phyloP scores from a whole-genome alignment of 2,797 vertebrate species.

The Sparidentex hasta region DNA sequence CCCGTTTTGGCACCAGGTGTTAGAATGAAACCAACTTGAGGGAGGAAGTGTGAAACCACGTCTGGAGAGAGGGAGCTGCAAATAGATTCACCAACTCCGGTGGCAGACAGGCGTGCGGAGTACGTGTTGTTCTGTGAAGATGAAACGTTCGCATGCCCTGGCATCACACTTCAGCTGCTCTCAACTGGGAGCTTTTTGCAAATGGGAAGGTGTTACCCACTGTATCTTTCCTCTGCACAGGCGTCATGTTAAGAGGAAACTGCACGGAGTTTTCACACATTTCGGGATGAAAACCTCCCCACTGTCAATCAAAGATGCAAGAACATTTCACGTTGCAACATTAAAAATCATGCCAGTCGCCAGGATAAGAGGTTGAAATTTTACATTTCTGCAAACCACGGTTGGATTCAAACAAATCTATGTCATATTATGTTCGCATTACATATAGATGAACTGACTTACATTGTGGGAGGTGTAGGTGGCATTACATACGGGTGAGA shows the following conservation, averaged over 20 bases:
- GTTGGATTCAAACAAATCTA: too few relatives aligned
- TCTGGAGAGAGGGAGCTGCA: constrained; percentile 39
- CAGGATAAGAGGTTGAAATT: too few relatives aligned
- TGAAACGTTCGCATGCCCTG: constrained; percentile 35
- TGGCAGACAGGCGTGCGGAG: constrained; percentile 47
- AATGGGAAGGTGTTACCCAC: constrained; percentile 8
- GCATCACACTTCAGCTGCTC: constrained; percentile 45
- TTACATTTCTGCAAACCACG: too few relatives aligned
- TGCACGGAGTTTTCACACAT: neutral
- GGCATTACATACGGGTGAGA: too few relatives aligned
- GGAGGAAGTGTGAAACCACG: constrained; percentile 47
- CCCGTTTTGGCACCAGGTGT: constrained; percentile 19
- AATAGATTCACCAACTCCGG: constrained; percentile 55
- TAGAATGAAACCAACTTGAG: constrained; percentile 36
- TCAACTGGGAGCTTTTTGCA: constrained; percentile 23
- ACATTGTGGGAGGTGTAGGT: too few relatives aligned
- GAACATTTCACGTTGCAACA: neutral
- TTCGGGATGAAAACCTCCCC: neutral
- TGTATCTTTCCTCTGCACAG: neutral
- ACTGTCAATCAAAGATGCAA: neutral
- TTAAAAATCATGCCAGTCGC: neutral
- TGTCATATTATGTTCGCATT: too few relatives aligned
- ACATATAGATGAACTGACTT: too few relatives aligned
- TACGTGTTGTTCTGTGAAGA: constrained; percentile 46
- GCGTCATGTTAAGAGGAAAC: neutral